Evolutionary conservation across 2,797 vertebrate genomes (phyloP), one percentile per base, ranked within the genome.

Genomic region (Pangasius krempfi): DNA sequence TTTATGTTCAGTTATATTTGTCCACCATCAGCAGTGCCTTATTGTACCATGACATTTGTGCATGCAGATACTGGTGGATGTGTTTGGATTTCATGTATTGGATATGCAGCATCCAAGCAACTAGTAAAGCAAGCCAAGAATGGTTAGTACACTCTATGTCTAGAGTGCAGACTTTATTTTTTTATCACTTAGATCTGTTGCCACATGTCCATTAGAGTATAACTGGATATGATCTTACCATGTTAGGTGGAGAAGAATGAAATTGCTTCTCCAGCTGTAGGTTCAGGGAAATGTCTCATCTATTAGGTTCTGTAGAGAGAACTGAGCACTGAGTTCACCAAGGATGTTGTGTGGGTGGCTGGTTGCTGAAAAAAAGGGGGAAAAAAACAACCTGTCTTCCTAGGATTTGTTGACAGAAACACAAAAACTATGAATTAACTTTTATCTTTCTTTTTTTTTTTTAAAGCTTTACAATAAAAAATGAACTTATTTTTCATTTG

Each of bases 331-430:
- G 58, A 82, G 78, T 62, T 82, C 33, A 60, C 22, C 80, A 44
- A 62, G 56, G 58, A 82, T 40, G 54, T 58, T 58, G 78, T 81
- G 78, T 60, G 78, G 78, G 78, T 60, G 78, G 78, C 78, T 81
- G 30, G 20, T 40, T 81, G 78, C 78, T 10, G 22, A 8, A 20
- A 18, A 79, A 50, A 54, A 20, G n/a, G 27, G 40, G 9, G 7
- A n/a, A n/a, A 50, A n/a, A 76, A 52, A 78, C 2, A 52, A 18
- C 73, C 25, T 78, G 75, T 81, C 52, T 81, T 81, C 54, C 4
- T 9, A 58, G 30, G 30, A 81, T 58, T 54, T 58, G 78, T 80
- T 81, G 78, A 81, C 76, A 80, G n/a, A 80, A 22, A 58, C 20
- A 40, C 18, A 58, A 25, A 10, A 25, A 56, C 50, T 9, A 2